Conservation (phyloP, 2,888 invertebrate genomes). For the Sericinus montela region DNA sequence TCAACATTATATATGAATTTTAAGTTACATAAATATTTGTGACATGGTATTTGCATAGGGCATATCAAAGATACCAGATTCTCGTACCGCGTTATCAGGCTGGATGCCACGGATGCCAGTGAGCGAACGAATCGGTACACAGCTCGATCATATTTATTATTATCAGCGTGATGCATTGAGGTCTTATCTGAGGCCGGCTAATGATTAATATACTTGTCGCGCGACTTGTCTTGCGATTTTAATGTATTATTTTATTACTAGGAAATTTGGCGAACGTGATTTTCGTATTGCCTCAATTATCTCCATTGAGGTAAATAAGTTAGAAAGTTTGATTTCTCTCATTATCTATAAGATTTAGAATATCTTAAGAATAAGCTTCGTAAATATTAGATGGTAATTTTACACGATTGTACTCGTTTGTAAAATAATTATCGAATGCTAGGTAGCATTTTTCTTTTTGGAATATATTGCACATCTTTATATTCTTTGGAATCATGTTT, state of each 20-base stretch:
- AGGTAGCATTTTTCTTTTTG: too few species aligned
- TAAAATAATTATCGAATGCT: too few species aligned
- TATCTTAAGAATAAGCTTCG: too few species aligned
- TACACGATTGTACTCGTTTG: too few species aligned
- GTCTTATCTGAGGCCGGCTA: slow-evolving; percentile 33
- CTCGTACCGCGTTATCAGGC: slow-evolving; percentile 41
- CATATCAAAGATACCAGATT: slow-evolving; percentile 53
- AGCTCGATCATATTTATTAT: slow-evolving; percentile 31
- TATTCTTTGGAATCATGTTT: too few species aligned
- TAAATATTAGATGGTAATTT: too few species aligned
- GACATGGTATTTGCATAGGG: slow-evolving; percentile 49
- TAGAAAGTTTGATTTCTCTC: too few species aligned
- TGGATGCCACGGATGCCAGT: slow-evolving; percentile 41
- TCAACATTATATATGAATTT: slow-evolving; percentile 24
- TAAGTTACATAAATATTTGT: slow-evolving; percentile 24
- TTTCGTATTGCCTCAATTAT: too few species aligned
- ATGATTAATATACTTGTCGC: slow-evolving; percentile 10
- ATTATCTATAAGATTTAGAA: too few species aligned
- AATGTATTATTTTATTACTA: not conserved
- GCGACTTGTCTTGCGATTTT: slow-evolving; percentile 1
- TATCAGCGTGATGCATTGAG: slow-evolving; percentile 31
- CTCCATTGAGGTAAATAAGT: too few species aligned
- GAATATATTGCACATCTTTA: too few species aligned
- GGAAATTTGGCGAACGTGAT: slow-evolving; percentile 4
- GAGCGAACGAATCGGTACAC: slow-evolving; percentile 28